Conservation (phyloP, 2,797 vertebrate genomes). For the Oreochromis grahami region DNA sequence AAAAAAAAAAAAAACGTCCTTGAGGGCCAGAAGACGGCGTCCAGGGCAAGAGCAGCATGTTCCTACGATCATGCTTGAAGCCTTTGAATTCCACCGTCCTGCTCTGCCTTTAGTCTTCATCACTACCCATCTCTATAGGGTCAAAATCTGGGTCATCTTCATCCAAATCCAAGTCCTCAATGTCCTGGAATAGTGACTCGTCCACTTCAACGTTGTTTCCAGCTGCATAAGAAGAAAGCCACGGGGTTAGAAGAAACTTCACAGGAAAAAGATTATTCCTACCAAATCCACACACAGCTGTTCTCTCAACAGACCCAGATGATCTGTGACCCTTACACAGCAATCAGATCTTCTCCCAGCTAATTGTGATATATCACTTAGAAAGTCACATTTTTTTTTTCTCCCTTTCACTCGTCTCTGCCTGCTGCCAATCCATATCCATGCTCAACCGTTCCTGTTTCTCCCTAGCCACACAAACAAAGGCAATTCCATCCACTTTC, state of each 20-base stretch:
- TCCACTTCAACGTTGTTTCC: constrained; percentile 97
- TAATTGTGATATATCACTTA: neutral
- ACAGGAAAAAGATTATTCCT: fast-evolving
- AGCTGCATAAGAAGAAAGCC: constrained; percentile 63
- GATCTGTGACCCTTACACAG: neutral
- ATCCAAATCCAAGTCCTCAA: constrained; percentile 94
- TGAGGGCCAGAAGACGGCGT: constrained; percentile 66
- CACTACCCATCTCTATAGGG: constrained; percentile 86
- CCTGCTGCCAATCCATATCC: neutral
- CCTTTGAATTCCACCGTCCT: constrained; percentile 8
- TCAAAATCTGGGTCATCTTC: constrained; percentile 93
- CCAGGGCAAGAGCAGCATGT: neutral
- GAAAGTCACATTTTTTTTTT: neutral
- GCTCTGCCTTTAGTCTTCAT: constrained; percentile 73
- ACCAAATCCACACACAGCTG: neutral
- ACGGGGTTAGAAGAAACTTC: neutral
- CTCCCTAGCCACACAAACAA: neutral
- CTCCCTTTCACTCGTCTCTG: neutral
- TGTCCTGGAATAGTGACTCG: constrained; percentile 96
- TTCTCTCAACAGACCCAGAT: neutral
- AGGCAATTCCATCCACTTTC: neutral
- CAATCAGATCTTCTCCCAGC: neutral
- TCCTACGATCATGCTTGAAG: neutral
- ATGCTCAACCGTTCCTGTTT: neutral
- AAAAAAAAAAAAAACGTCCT: constrained; percentile 32